Percentiles rank a stretch among this genome's conserved stretches.
These are phyloP conservation scores for Rhopalosiphum maidis DNA, from an alignment of 1,140 invertebrate genomes.

Conservation along the genomic window DNA sequence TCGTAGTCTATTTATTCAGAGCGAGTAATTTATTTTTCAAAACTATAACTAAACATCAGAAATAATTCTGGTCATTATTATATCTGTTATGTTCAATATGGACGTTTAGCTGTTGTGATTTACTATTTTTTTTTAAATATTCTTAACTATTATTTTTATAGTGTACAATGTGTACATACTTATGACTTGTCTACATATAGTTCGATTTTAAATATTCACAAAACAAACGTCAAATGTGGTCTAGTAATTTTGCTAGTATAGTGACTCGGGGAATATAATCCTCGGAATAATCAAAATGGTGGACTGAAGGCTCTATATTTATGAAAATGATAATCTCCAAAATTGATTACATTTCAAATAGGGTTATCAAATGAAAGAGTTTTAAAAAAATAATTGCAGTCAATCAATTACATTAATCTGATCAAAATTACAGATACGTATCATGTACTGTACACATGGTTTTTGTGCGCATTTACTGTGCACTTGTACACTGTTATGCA, in stretches of 20 bases:
- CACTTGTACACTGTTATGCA: too few species aligned
- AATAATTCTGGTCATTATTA: not conserved
- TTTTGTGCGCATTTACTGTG: too few species aligned
- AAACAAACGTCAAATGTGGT: not conserved
- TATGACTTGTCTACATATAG: not conserved
- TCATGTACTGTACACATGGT: too few species aligned
- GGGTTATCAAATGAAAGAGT: too few species aligned
- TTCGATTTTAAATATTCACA: too few species aligned
- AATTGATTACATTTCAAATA: too few species aligned
- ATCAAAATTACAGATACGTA: too few species aligned
- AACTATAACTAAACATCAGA: not conserved
- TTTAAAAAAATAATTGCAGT: too few species aligned
- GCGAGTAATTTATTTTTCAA: not conserved
- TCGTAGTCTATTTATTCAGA: not conserved
- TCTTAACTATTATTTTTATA: not conserved
- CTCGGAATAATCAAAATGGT: not conserved
- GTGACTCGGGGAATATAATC: not conserved
- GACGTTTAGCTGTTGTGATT: not conserved
- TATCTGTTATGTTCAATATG: not conserved
- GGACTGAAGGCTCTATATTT: too few species aligned
- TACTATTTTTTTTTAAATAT: not conserved
- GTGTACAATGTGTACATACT: not conserved
- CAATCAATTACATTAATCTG: too few species aligned
- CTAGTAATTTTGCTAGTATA: not conserved
- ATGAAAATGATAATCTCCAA: too few species aligned